Conservation (phyloP, 92 coral and sea anemone genomes). For the Meandrina meandrites region DNA sequence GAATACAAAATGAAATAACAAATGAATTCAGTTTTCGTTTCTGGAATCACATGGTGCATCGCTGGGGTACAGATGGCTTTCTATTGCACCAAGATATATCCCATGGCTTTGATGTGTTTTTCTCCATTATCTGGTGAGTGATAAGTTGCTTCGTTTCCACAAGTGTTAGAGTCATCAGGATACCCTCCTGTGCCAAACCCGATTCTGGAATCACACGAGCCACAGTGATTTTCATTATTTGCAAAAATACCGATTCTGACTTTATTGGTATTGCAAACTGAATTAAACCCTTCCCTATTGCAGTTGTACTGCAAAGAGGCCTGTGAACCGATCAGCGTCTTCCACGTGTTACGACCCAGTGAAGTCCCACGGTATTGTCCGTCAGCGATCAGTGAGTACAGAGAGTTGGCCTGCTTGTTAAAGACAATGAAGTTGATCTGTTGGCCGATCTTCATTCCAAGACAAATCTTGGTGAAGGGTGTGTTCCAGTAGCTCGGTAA, state of each 20-base stretch:
- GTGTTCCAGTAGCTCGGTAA: conserved; percentile 37
- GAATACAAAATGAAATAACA: no score
- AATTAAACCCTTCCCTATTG: neutral
- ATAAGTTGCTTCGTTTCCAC: neutral
- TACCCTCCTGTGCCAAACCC: neutral
- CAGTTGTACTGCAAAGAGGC: conserved; percentile 11
- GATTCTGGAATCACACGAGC: neutral
- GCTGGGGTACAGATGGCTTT: neutral
- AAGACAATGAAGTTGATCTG: conserved; percentile 5
- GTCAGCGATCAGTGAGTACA: conserved; percentile 37
- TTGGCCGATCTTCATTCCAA: conserved; percentile 27
- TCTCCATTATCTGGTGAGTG: neutral
- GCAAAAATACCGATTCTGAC: neutral
- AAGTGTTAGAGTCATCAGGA: neutral
- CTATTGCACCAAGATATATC: neutral
- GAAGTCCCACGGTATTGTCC: conserved; percentile 31
- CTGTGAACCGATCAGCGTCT: conserved; percentile 11
- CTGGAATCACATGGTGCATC: neutral
- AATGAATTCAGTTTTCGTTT: no score
- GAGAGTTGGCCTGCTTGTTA: neutral
- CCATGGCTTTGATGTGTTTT: neutral
- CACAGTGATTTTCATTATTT: neutral
- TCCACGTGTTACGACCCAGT: conserved; percentile 36
- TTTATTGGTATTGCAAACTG: neutral
- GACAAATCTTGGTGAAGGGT: conserved; percentile 33